Percentiles rank a stretch among this genome's conserved stretches.
These are phyloP conservation scores for Campoletis sonorensis DNA, from an alignment of 1,140 invertebrate species.

Conservation along the genomic window DNA sequence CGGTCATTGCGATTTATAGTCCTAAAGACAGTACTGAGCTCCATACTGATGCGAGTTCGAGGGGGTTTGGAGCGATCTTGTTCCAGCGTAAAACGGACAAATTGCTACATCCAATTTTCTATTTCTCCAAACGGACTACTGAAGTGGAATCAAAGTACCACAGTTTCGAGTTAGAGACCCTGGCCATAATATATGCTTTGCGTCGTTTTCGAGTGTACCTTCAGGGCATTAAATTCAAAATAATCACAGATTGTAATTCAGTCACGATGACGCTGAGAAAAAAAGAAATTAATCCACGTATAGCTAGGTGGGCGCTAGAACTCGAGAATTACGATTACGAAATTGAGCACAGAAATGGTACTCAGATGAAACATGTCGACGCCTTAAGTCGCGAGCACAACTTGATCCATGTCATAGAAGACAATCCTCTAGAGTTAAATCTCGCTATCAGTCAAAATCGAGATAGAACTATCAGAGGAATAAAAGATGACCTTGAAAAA, in stretches of 20 bases:
- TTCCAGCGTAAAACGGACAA: conserved; percentile 40
- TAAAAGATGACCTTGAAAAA: neutral
- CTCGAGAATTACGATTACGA: neutral
- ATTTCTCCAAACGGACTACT: conserved; percentile 40
- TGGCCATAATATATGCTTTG: conserved; percentile 43
- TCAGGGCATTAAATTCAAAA: conserved; percentile 7
- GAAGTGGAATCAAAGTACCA: conserved; percentile 56
- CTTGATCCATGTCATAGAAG: conserved; percentile 35
- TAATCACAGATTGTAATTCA: too few species aligned
- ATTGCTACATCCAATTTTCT: neutral
- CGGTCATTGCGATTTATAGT: conserved; percentile 48
- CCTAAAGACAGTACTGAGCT: neutral
- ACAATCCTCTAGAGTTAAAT: conserved; percentile 34
- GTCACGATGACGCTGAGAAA: too few species aligned
- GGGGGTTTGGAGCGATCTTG: conserved; percentile 50
- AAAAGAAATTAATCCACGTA: too few species aligned
- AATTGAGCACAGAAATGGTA: neutral
- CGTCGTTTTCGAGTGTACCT: neutral
- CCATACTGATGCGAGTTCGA: neutral
- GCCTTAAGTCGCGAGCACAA: neutral
- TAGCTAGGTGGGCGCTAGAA: conserved; percentile 1
- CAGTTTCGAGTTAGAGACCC: conserved; percentile 59
- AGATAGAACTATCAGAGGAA: neutral
- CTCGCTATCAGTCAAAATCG: conserved; percentile 4
- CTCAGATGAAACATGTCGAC: too few species aligned